Percentiles rank a stretch among this genome's conserved stretches.
Conservation (phyloP, 2,888 invertebrate genomes). For the Erynnis tages region DNA sequence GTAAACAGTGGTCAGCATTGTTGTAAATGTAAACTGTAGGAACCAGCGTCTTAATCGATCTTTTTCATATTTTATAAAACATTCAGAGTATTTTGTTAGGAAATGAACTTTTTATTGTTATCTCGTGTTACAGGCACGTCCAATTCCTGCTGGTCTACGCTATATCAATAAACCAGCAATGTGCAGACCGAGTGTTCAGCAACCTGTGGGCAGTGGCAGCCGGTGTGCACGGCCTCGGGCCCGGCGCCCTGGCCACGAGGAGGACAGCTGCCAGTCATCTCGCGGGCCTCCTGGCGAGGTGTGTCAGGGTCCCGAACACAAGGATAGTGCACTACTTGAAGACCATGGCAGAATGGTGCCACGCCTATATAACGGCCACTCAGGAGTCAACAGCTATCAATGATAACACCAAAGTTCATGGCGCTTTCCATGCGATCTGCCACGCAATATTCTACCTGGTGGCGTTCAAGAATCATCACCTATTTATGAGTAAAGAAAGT, state of each 20-base stretch:
- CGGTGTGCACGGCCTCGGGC: slow-evolving; percentile 59
- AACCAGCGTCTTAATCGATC: too few species aligned
- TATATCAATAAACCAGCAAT: slow-evolving; percentile 72
- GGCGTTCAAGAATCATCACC: slow-evolving; percentile 92
- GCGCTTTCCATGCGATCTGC: slow-evolving; percentile 95
- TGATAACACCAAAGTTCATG: slow-evolving; percentile 84
- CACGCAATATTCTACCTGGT: slow-evolving; percentile 96
- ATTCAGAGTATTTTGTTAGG: too few species aligned
- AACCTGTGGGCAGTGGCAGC: slow-evolving; percentile 68
- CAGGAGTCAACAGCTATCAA: slow-evolving; percentile 75
- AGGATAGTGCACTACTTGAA: slow-evolving; percentile 61
- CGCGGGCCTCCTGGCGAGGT: slow-evolving; percentile 68
- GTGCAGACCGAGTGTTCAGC: slow-evolving; percentile 61
- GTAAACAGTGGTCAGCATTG: too few species aligned
- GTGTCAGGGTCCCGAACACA: slow-evolving; percentile 63
- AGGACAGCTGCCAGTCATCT: slow-evolving; percentile 68
- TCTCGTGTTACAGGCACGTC: slow-evolving; percentile 60
- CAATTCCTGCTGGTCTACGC: slow-evolving; percentile 75
- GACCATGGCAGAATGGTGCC: slow-evolving; percentile 91
- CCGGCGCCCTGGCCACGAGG: slow-evolving; percentile 62
- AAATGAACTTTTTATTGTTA: not conserved
- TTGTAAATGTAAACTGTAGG: too few species aligned
- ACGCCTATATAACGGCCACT: slow-evolving; percentile 86
- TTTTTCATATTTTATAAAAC: too few species aligned
- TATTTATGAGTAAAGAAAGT: slow-evolving; percentile 90